These are phyloP conservation scores for Tholera decimalis DNA, from an alignment of 2,888 invertebrate species.

Conservation along the genomic window DNA sequence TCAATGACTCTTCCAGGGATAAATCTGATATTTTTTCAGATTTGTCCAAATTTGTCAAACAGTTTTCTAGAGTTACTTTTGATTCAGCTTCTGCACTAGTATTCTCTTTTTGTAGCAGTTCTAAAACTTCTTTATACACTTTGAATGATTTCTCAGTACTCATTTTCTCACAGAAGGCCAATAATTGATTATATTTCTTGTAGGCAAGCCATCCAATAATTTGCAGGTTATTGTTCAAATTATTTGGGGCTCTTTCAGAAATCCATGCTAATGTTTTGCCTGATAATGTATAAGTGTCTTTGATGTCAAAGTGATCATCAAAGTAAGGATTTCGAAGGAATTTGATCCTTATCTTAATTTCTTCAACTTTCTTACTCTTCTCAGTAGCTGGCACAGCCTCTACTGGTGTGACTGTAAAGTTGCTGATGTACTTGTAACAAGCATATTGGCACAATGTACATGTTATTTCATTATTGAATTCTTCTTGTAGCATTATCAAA, in stretches of 20 bases:
- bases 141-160: constrained; percentile 72
- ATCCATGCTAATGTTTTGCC: constrained; percentile 96
- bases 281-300: constrained; percentile 93
- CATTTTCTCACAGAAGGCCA: constrained; percentile 71
- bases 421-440: constrained; percentile 93
- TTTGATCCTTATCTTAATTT: constrained; percentile 94
- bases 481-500: constrained; percentile 97
- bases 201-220: constrained; percentile 93
- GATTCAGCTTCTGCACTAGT: constrained; percentile 65
- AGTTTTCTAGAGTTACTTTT: constrained; percentile 72
- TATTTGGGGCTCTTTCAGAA: constrained; percentile 86
- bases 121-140: constrained; percentile 78
- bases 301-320: constrained; percentile 98
- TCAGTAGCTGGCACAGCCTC: constrained; percentile 66
- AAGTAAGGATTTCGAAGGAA: constrained; percentile 96
- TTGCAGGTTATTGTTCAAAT: constrained; percentile 90
- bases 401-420: constrained; percentile 69
- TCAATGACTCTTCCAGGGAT: constrained; percentile 86
- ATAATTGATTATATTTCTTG: constrained; percentile 92
- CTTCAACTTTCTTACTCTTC: constrained; percentile 88
- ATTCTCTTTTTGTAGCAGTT: constrained; percentile 74
- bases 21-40: constrained; percentile 56
- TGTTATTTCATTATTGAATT: constrained; percentile 94
- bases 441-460: constrained; percentile 94
- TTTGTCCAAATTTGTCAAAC: constrained; percentile 71